Evolutionary conservation across 2,113 vertebrate genomes (phyloP).

Genomic region (Ovis canadensis): DNA sequence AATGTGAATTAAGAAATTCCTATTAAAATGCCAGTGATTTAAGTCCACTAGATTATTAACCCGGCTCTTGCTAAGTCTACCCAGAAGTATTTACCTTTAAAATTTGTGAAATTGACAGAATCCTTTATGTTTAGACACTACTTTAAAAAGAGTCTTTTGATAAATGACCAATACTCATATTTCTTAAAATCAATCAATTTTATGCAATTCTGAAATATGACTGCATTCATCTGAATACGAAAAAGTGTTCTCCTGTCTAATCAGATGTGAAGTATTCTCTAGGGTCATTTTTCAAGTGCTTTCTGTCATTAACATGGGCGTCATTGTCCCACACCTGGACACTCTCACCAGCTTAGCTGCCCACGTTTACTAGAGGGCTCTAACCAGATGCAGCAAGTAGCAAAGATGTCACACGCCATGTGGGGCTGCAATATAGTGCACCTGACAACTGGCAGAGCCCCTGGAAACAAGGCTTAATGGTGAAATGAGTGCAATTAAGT

Average conservation of each 20-base stretch:
- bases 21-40: neutral
- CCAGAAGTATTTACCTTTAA: neutral
- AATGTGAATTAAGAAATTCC: neutral
- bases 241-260: conserved; percentile 13
- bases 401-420: conserved; percentile 52
- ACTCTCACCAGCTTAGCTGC: conserved; percentile 23
- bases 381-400: conserved; percentile 54
- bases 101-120: neutral
- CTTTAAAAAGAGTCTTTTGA: conserved; percentile 3
- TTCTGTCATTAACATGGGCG: conserved; percentile 20
- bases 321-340: conserved; percentile 51
- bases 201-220: neutral
- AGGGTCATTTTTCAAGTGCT: conserved; percentile 12
- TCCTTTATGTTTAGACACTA: neutral
- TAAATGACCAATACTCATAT: conserved; percentile 1
- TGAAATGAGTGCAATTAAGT: conserved; percentile 61
- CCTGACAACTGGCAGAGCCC: conserved; percentile 53
- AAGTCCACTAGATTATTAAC: neutral
- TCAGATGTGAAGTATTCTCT: neutral
- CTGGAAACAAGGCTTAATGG: conserved; percentile 57
- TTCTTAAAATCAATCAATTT: conserved; percentile 13
- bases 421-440: conserved; percentile 31
- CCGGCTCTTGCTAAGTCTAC: neutral
- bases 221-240: conserved; percentile 2
- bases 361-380: conserved; percentile 23